Evolutionary conservation across 2,888 invertebrate genomes (phyloP).

Genomic region (Catocala sponsa): DNA sequence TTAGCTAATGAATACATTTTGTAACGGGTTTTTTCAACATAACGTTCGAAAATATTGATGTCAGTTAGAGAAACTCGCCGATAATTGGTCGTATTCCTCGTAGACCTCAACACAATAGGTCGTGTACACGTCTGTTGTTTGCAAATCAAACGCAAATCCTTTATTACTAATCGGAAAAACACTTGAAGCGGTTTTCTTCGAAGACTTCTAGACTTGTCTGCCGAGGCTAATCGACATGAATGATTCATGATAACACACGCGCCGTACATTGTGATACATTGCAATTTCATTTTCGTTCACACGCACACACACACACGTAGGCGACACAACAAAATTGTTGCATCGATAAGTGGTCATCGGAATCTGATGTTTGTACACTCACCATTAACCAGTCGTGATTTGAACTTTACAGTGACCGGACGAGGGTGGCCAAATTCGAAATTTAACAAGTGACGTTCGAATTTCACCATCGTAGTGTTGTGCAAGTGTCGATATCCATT

Average conservation of each 20-base stretch:
- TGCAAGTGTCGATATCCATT: conserved; percentile 75
- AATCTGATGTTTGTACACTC: conserved; percentile 69
- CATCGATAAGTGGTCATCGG: conserved; percentile 72
- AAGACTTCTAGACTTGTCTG: neutral
- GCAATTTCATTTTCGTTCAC: conserved; percentile 58
- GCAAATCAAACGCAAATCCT: neutral
- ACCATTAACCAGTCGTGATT: conserved; percentile 87
- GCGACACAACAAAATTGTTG: conserved; percentile 71
- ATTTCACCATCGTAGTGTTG: conserved; percentile 72
- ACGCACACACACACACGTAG: conserved; percentile 58
- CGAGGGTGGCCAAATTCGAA: conserved; percentile 84
- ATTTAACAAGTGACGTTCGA: conserved; percentile 69
- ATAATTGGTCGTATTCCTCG: too few relatives aligned
- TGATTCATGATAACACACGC: neutral
- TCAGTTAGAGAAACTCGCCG: too few relatives aligned
- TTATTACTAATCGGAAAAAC: conserved; percentile 2
- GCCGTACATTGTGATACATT: conserved; percentile 55
- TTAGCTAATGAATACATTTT: too few relatives aligned
- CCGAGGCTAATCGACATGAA: neutral
- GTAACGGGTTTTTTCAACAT: too few relatives aligned
- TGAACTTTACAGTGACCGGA: conserved; percentile 87
- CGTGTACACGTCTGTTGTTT: neutral
- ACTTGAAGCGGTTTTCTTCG: neutral
- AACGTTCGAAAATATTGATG: too few relatives aligned
- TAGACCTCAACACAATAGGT: too few relatives aligned